Evolutionary conservation across 2,888 invertebrate species (phyloP).

Genomic region (Caenorhabditis imperialis): DNA sequence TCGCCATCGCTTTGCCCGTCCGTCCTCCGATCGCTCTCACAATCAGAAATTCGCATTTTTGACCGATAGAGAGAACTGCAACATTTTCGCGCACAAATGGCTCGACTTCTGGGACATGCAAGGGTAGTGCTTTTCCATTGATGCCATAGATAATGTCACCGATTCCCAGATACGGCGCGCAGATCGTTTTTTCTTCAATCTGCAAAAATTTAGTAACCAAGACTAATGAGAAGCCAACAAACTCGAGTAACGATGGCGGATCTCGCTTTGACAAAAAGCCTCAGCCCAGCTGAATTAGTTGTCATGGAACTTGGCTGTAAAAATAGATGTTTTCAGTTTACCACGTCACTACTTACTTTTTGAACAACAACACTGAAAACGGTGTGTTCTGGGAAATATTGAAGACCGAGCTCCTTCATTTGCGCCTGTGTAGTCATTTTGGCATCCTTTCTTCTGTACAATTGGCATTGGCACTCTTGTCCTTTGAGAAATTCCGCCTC

Average conservation of each 20-base stretch:
- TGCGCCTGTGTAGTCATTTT: background rate
- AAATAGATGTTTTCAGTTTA: background rate
- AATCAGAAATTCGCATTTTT: conserved; percentile 13
- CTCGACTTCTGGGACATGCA: too few species aligned
- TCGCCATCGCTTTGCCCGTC: conserved; percentile 1
- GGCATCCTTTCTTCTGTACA: background rate
- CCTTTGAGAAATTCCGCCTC: background rate
- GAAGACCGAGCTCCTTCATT: background rate
- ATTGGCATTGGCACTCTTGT: too few species aligned
- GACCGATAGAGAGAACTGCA: background rate
- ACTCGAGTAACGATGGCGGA: too few species aligned
- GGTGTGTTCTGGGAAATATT: too few species aligned
- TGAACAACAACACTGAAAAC: background rate
- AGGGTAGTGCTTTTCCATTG: background rate
- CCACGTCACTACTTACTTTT: background rate
- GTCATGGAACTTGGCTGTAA: too few species aligned
- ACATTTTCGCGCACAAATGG: too few species aligned
- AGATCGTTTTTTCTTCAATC: background rate
- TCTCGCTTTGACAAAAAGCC: too few species aligned
- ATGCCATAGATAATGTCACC: background rate
- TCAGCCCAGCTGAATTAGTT: too few species aligned
- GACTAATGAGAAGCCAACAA: too few species aligned
- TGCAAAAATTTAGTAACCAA: too few species aligned
- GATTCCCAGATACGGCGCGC: background rate
- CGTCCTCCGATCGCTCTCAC: conserved; percentile 21